Percentiles rank a stretch among this genome's conserved stretches.
Evolutionary conservation across 2,113 vertebrate species (phyloP).

Genomic region (Hippocampus abdominalis): DNA sequence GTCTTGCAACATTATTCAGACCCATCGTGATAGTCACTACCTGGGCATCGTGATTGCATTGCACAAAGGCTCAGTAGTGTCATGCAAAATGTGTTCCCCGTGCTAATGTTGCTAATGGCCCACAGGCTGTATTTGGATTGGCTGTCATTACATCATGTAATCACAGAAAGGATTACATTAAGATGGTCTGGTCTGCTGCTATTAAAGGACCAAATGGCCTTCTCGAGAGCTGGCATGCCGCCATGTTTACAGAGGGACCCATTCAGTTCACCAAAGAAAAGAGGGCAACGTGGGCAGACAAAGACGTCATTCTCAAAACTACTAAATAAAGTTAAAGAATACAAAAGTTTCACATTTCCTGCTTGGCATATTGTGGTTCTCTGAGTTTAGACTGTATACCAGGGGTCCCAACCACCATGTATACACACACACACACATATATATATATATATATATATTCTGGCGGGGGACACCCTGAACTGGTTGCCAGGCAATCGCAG

Average conservation of each 20-base stretch:
- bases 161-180: constrained; percentile 64
- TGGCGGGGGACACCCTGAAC: too few relatives aligned
- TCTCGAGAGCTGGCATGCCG: constrained; percentile 42
- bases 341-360: neutral
- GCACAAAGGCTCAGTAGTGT: constrained; percentile 1
- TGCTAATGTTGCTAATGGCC: constrained; percentile 58
- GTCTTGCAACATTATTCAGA: constrained; percentile 47
- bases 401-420: neutral
- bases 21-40: constrained; percentile 19
- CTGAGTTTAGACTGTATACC: neutral
- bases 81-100: constrained; percentile 55
- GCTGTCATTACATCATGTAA: constrained; percentile 71
- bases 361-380: neutral
- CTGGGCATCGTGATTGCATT: neutral
- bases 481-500: too few relatives aligned
- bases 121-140: constrained; percentile 70
- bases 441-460: too few relatives aligned
- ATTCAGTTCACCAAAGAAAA: constrained; percentile 25
- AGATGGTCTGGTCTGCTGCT: constrained; percentile 46
- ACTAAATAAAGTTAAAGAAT: constrained; percentile 13
- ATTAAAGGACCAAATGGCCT: constrained; percentile 62
- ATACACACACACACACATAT: too few relatives aligned
- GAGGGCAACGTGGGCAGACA: constrained; percentile 33
- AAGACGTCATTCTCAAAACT: constrained; percentile 48
- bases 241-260: constrained; percentile 40